Base-by-base conservation (phyloP, 2,797 vertebrate species). In the Chelidonichthys spinosus region DNA sequence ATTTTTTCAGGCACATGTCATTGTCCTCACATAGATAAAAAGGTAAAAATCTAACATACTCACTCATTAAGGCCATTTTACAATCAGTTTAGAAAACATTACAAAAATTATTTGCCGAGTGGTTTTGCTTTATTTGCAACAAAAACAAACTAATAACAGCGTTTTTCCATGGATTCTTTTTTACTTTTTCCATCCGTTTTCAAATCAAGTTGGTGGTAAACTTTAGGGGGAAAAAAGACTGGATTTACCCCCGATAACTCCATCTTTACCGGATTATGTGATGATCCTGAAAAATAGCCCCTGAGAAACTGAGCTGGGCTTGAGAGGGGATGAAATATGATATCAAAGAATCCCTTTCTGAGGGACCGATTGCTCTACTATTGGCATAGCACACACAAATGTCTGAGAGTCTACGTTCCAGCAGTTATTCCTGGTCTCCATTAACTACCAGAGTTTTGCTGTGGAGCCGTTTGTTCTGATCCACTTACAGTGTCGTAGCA, bases 401-500 rank as follows among this genome's bases (percentile, higher is more conserved):
- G 35, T 74, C 39, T 17, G 42, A 70, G 47, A 55, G 53, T 46
- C 36, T 63, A 39, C 54, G 11, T 69, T 65, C 69, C 59, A 59
- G 60, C 39, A 49, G 69, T 79, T 84, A 69, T 81, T 75, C 75
- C 63, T 62, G 42, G 40, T 63, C 46, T 74, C 72, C 78, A 76
- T 85, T 88, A 85, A 87, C 69, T 53, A 71, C 69, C 66, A 59
- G 82, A 71, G 73, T 72, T 61, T 81, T 75, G 58, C 67, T 11
- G 25, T 58, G 37, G 54, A 67, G 70, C 71, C 54, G 64, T 77
- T 81, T 78, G 66, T 88, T 87, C 85, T 87, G 82, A 85, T 89
- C 83, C 74, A 85, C 78, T 87, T 81, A 64, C 67, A 76, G 73
- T 50, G 76, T 40, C 50, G 77, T 54, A 75, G 70, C 78, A 79